phyloP scores from a whole-genome alignment of 1,140 invertebrate genomes.

The Bathynomus jamesi region DNA sequence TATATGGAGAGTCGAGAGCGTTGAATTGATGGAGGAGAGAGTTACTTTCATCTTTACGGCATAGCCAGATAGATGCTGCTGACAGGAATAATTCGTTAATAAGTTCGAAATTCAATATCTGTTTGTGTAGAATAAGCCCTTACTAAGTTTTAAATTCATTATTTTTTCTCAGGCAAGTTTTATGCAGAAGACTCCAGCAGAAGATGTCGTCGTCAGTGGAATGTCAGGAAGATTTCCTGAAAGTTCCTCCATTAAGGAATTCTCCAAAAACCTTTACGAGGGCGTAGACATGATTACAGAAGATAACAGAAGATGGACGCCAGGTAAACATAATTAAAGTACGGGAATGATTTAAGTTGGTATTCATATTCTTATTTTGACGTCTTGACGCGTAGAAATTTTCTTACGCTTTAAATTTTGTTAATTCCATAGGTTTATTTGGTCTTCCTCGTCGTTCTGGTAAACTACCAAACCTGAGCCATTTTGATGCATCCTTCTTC shows the following conservation, averaged over 20 bases:
- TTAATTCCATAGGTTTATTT: slow-evolving; percentile 51
- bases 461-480: slow-evolving; percentile 76
- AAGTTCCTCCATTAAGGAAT: slow-evolving; percentile 77
- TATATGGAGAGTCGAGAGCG: no score
- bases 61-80: no score
- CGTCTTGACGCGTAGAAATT: no score
- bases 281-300: slow-evolving; percentile 82
- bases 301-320: slow-evolving; percentile 69
- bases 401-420: slow-evolving; percentile 17
- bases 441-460: slow-evolving; percentile 77
- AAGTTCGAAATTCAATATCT: no score
- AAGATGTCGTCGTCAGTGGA: slow-evolving; percentile 80
- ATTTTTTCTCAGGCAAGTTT: background rate
- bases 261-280: slow-evolving; percentile 72
- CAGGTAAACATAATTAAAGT: slow-evolving; percentile 45
- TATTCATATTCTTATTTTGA: background rate
- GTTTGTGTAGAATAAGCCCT: no score
- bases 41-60: no score
- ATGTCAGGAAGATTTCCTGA: slow-evolving; percentile 85
- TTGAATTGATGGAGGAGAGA: no score
- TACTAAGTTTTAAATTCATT: no score
- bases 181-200: slow-evolving; percentile 38
- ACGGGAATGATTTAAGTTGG: background rate
- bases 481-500: slow-evolving; percentile 90
- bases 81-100: no score